Evolutionary conservation across 2,888 invertebrate genomes (phyloP).

Genomic region (Diloba caeruleocephala): DNA sequence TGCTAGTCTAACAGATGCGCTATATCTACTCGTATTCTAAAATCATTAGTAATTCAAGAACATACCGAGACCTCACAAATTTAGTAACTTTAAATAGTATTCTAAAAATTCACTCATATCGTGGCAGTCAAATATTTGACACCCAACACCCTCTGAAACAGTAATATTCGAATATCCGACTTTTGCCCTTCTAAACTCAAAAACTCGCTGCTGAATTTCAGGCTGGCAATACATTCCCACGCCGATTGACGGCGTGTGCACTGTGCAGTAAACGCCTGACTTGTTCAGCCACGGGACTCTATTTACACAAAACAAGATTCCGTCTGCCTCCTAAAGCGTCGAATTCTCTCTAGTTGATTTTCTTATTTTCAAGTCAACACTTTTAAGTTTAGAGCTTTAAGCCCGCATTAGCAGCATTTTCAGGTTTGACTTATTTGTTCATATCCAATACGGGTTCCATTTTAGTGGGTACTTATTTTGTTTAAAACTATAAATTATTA

Average conservation of each 20-base stretch:
- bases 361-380: slow-evolving; percentile 55
- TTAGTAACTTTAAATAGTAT: background rate
- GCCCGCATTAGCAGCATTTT: slow-evolving; percentile 45
- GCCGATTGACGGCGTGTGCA: slow-evolving; percentile 38
- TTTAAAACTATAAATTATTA: too few species aligned
- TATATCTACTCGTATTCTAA: too few species aligned
- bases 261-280: slow-evolving; percentile 27
- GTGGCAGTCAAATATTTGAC: background rate
- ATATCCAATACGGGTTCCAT: slow-evolving; percentile 3
- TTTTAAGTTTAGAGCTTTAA: slow-evolving; percentile 45
- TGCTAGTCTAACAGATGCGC: too few species aligned
- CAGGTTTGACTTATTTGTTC: slow-evolving; percentile 34
- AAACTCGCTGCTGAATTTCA: slow-evolving; percentile 20
- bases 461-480: too few species aligned
- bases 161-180: slow-evolving; percentile 6
- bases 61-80: background rate
- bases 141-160: background rate
- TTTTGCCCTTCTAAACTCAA: slow-evolving; percentile 23
- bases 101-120: background rate
- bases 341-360: slow-evolving; percentile 47
- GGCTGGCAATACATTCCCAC: slow-evolving; percentile 31
- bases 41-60: background rate
- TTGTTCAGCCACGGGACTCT: slow-evolving; percentile 47
- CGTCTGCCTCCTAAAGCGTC: slow-evolving; percentile 50
- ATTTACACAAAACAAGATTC: slow-evolving; percentile 59